Conservation (phyloP, 2,113 vertebrate genomes). For the Oryzias javanicus region DNA sequence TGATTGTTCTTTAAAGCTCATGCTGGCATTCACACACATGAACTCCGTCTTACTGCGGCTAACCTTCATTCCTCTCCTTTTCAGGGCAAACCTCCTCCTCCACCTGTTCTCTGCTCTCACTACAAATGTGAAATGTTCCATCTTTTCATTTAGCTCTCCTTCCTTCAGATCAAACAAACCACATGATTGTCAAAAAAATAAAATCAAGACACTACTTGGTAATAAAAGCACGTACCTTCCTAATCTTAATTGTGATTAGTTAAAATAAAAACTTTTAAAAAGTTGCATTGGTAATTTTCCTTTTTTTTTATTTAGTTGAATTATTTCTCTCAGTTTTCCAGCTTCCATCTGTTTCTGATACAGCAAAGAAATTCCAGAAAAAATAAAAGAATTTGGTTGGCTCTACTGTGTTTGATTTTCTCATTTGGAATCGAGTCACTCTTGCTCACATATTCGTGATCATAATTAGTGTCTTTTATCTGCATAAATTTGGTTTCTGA, state of each 20-base stretch:
- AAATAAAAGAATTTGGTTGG: conserved; percentile 66
- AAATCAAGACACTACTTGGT: conserved; percentile 27
- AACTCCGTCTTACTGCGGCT: no score
- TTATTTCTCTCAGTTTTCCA: conserved; percentile 21
- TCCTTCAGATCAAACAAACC: neutral
- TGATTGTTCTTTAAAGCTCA: no score
- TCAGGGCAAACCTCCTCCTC: no score
- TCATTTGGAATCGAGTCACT: conserved; percentile 73
- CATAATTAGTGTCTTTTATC: conserved; percentile 75
- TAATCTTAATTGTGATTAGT: conserved; percentile 59
- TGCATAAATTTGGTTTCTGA: conserved; percentile 68
- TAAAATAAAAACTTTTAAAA: conserved; percentile 35
- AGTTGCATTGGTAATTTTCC: neutral
- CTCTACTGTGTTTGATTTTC: conserved; percentile 78
- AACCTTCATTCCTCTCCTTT: no score
- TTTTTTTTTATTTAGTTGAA: conserved; percentile 4
- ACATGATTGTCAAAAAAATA: conserved; percentile 10
- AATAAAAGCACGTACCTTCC: neutral
- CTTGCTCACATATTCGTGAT: conserved; percentile 51
- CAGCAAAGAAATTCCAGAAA: conserved; percentile 61
- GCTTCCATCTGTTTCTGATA: conserved; percentile 58
- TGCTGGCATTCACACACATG: no score
- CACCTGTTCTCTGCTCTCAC: no score
- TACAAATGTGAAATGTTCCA: no score
- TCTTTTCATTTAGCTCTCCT: no score